phyloP scores from a whole-genome alignment of 2,888 invertebrate genomes.

The Eupeodes luniger region DNA sequence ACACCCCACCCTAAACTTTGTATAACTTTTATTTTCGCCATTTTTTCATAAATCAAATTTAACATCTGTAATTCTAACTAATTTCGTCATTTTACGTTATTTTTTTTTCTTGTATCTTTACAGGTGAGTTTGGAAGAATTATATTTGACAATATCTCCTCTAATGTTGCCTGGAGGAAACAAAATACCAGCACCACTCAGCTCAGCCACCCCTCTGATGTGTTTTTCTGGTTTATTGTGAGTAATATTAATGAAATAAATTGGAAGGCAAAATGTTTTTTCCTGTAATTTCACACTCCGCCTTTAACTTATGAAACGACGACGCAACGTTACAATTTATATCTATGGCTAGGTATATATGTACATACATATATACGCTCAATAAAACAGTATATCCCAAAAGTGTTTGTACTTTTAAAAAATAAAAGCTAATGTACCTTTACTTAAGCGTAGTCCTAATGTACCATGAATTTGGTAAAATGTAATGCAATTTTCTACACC shows the following conservation, averaged over 20 bases:
- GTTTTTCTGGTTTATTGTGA: conserved; percentile 23
- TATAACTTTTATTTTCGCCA: conserved; percentile 18
- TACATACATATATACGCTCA: conserved; percentile 17
- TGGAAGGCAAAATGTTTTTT: conserved; percentile 51
- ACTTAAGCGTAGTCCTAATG: conserved; percentile 60
- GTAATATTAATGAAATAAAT: conserved; percentile 71
- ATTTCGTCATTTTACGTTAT: conserved; percentile 29
- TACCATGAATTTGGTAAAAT: conserved; percentile 72
- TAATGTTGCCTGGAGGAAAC: not conserved
- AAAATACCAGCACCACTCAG: not conserved
- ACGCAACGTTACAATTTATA: no score
- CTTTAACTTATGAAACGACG: conserved; percentile 35
- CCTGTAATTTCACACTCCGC: conserved; percentile 51
- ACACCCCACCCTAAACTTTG: not conserved
- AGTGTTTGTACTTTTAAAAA: conserved; percentile 45
- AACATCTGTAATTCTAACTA: conserved; percentile 58
- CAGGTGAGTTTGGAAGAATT: conserved; percentile 60
- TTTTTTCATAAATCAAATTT: conserved; percentile 62
- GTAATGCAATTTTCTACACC: conserved; percentile 55
- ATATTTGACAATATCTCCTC: conserved; percentile 55
- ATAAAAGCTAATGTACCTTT: conserved; percentile 73
- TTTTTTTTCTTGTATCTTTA: conserved; percentile 38
- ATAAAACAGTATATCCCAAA: conserved; percentile 28
- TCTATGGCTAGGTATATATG: not conserved
- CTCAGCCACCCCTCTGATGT: not conserved